These are phyloP conservation scores for Leptinotarsa defecta DNA, from an alignment of 1,140 invertebrate genomes.

Conservation along the genomic window DNA sequence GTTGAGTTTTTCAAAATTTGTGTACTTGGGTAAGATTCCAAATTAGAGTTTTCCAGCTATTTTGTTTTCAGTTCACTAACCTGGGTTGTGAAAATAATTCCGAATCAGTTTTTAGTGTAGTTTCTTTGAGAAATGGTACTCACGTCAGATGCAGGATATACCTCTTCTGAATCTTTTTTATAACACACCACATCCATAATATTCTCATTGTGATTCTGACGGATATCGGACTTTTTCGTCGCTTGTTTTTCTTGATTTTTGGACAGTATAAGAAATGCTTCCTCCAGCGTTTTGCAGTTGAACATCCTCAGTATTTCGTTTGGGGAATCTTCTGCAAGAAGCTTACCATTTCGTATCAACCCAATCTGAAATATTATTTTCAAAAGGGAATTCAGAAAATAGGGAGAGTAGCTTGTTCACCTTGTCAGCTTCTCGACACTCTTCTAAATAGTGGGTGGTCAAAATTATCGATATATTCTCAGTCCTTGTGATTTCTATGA, in stretches of 20 bases:
- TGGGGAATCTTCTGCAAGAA: constrained; percentile 86
- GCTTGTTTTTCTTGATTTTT: constrained; percentile 61
- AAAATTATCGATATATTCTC: constrained; percentile 79
- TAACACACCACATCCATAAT: too few relatives aligned
- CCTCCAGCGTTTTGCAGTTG: constrained; percentile 70
- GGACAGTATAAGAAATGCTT: constrained; percentile 74
- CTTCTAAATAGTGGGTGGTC: constrained; percentile 95
- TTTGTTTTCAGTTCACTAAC: too few relatives aligned
- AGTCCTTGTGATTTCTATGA: constrained; percentile 73
- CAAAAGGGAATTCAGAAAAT: too few relatives aligned
- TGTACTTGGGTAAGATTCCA: too few relatives aligned
- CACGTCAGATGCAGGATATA: too few relatives aligned
- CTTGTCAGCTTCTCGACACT: constrained; percentile 81
- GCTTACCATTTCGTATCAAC: constrained; percentile 81
- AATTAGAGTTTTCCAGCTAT: too few relatives aligned
- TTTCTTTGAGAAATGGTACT: background rate
- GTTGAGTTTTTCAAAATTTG: too few relatives aligned
- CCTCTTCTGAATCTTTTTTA: too few relatives aligned
- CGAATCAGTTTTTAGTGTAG: too few relatives aligned
- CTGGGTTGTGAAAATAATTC: too few relatives aligned
- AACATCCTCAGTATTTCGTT: constrained; percentile 65
- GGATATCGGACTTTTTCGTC: too few relatives aligned
- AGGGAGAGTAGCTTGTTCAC: constrained; percentile 56
- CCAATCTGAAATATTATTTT: constrained; percentile 70
- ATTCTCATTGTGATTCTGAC: too few relatives aligned